A percentile compares a stretch with the other conserved stretches of the same genome.
Evolutionary conservation across 2,888 invertebrate species (phyloP).

Genomic region (Aproaerema taeniolella): DNA sequence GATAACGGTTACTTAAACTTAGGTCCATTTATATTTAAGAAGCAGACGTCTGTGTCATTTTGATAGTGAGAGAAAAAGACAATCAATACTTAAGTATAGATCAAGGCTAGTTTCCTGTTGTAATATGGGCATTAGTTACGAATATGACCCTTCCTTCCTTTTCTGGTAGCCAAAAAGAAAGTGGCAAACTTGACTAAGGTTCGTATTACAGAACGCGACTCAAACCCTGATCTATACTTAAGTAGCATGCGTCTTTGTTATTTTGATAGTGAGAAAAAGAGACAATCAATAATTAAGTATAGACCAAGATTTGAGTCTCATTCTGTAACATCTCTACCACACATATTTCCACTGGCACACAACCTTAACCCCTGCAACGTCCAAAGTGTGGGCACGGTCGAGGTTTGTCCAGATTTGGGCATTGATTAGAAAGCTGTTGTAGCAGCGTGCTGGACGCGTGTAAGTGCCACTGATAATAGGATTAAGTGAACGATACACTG

Average conservation of each 20-base stretch:
- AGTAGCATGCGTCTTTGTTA: too few species aligned
- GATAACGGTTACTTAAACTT: background rate
- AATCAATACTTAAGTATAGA: background rate
- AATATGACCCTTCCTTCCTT: too few species aligned
- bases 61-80: background rate
- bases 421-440: slow-evolving; percentile 30
- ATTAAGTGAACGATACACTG: slow-evolving; percentile 6
- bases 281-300: too few species aligned
- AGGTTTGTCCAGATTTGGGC: slow-evolving; percentile 29
- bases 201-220: too few species aligned
- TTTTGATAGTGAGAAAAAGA: too few species aligned
- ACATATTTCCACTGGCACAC: background rate
- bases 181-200: too few species aligned
- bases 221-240: too few species aligned
- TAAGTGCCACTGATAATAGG: slow-evolving; percentile 12
- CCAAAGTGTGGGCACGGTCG: slow-evolving; percentile 14
- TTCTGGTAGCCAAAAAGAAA: too few species aligned
- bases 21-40: background rate
- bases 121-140: too few species aligned
- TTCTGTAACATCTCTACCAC: background rate
- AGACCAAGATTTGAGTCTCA: background rate
- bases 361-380: background rate
- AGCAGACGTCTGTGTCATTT: background rate
- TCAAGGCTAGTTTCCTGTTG: background rate
- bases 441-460: slow-evolving; percentile 16